Conservation (phyloP, 2,888 invertebrate species). For the Drosophila stalkeri region DNA sequence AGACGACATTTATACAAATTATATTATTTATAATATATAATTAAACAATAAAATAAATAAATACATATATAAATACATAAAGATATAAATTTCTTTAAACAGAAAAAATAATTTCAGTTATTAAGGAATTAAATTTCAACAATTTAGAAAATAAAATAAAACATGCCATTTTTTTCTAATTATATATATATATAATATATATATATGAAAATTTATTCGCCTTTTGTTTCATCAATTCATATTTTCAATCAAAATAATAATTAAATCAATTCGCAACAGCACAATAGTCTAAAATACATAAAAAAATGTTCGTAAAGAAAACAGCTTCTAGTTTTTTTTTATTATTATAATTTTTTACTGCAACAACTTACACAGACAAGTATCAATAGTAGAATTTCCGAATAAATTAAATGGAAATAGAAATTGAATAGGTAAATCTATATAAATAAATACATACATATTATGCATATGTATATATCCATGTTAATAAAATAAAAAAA, state of each 20-base stretch:
- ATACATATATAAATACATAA: neutral
- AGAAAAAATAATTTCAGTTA: neutral
- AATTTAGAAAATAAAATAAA: neutral
- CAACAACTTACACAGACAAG: constrained; percentile 34
- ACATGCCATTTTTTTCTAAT: neutral
- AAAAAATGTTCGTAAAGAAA: constrained; percentile 12
- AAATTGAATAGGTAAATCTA: constrained; percentile 15
- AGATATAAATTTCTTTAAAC: neutral
- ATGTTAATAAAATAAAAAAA: constrained; percentile 11
- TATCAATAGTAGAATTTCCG: constrained; percentile 18
- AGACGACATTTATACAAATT: too few relatives aligned
- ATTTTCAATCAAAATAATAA: neutral
- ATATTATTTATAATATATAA: too few relatives aligned
- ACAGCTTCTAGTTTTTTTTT: constrained; percentile 30
- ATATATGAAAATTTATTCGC: neutral
- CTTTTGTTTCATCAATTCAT: neutral
- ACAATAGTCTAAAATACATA: neutral
- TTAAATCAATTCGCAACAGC: neutral
- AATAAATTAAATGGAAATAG: constrained; percentile 31
- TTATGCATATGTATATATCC: neutral
- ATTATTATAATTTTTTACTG: constrained; percentile 22
- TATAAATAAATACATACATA: neutral
- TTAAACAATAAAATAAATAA: neutral
- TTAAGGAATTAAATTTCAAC: neutral
- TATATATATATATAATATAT: neutral